A percentile compares a stretch with the other conserved stretches of the same genome.
These are phyloP conservation scores for Sebastes miniatus DNA, from an alignment of 2,797 vertebrate genomes.

Conservation along the genomic window DNA sequence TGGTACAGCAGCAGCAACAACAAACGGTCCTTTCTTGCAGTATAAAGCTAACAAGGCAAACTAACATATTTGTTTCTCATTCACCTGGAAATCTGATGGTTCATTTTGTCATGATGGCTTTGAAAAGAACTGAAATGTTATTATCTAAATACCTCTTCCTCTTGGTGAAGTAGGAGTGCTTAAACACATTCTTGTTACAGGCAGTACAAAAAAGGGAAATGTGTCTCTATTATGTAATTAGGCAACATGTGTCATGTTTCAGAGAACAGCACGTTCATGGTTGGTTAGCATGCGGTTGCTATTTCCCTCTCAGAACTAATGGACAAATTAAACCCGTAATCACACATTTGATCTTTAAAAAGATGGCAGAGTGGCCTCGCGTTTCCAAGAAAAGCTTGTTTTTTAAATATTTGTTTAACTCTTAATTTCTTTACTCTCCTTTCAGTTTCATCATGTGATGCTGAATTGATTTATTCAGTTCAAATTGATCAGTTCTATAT, in stretches of 20 bases:
- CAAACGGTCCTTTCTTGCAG: too few species aligned
- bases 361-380: neutral
- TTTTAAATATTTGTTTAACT: neutral
- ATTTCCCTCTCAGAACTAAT: neutral
- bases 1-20: neutral
- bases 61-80: neutral
- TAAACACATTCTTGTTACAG: neutral
- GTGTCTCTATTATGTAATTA: neutral
- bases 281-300: conserved; percentile 4
- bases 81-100: neutral
- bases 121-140: neutral
- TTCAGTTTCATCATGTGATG: neutral
- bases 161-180: neutral
- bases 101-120: neutral
- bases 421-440: neutral
- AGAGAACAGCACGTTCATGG: neutral
- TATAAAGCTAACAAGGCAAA: neutral
- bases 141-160: neutral
- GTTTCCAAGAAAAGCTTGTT: neutral
- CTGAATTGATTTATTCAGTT: neutral
- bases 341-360: neutral
- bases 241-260: neutral
- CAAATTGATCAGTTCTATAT: neutral
- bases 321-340: neutral
- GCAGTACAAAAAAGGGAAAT: neutral